Conservation (phyloP, 1,140 invertebrate species). For the Papilio machaon region DNA sequence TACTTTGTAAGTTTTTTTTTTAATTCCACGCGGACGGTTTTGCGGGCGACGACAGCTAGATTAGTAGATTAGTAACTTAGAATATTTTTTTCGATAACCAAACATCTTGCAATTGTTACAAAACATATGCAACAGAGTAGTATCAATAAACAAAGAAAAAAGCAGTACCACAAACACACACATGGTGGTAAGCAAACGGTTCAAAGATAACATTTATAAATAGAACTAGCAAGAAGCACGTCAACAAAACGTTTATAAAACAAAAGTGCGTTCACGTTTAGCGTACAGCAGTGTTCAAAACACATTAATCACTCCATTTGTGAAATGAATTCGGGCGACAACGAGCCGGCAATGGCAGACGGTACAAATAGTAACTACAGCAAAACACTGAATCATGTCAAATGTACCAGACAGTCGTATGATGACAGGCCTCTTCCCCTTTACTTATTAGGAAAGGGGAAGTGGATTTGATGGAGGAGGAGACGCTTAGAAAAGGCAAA, state of each 20-base stretch:
- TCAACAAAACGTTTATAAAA: slow-evolving; percentile 24
- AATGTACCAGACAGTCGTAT: too few species aligned
- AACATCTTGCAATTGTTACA: neutral
- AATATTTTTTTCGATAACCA: neutral
- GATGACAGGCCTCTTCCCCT: too few species aligned
- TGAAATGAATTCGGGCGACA: slow-evolving; percentile 23
- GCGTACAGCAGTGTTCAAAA: neutral
- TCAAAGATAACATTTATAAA: slow-evolving; percentile 4
- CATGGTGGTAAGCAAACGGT: neutral
- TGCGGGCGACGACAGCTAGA: too few species aligned
- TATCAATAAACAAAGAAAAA: neutral
- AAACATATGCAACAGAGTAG: neutral
- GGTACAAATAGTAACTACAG: neutral
- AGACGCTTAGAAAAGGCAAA: too few species aligned
- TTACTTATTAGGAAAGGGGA: too few species aligned
- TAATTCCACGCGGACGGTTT: too few species aligned
- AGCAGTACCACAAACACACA: neutral
- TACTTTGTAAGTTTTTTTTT: too few species aligned
- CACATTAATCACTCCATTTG: slow-evolving; percentile 36
- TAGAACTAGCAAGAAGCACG: neutral
- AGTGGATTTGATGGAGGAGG: too few species aligned
- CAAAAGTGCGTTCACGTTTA: neutral
- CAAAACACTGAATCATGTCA: neutral
- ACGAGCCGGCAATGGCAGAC: neutral
- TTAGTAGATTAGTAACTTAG: too few species aligned